Evolutionary conservation across 23 tunicate species (phyloP).

Genomic region (Diplosoma virens): DNA sequence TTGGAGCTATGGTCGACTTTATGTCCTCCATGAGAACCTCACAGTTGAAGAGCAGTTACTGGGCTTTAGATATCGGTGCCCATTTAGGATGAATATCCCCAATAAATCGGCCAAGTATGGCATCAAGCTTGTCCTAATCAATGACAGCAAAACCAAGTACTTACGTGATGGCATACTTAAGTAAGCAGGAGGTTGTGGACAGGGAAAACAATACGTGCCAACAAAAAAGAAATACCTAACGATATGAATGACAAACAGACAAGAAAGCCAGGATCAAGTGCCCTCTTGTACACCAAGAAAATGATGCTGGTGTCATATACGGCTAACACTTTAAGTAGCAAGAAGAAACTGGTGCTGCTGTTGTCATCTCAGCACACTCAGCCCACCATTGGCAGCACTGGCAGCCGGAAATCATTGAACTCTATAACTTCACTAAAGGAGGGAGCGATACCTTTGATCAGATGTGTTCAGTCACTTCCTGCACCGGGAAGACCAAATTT

Average conservation of each 20-base stretch:
- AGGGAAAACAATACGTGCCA: not conserved
- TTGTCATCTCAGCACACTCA: slow-evolving; percentile 6
- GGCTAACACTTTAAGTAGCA: not conserved
- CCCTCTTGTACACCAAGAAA: not conserved
- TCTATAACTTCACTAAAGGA: not conserved
- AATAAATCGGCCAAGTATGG: not conserved
- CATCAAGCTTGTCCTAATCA: not conserved
- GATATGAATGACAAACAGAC: not conserved
- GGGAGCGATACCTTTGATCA: slow-evolving; percentile 4
- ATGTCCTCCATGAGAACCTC: not conserved
- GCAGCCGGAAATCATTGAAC: not conserved
- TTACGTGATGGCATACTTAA: not conserved
- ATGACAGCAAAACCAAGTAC: not conserved
- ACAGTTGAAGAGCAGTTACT: not conserved
- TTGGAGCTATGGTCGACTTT: not conserved
- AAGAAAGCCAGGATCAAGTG: slow-evolving; percentile 10
- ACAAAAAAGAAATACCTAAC: not conserved
- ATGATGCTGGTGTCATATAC: not conserved
- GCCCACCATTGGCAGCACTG: not conserved
- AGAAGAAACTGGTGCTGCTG: not conserved
- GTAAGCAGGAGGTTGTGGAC: not conserved
- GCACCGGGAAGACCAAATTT: not conserved
- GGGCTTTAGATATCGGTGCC: not conserved
- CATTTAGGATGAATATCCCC: not conserved
- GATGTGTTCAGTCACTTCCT: not conserved